phyloP scores from a whole-genome alignment of 2,888 invertebrate species.

The Tetragonula carbonaria region DNA sequence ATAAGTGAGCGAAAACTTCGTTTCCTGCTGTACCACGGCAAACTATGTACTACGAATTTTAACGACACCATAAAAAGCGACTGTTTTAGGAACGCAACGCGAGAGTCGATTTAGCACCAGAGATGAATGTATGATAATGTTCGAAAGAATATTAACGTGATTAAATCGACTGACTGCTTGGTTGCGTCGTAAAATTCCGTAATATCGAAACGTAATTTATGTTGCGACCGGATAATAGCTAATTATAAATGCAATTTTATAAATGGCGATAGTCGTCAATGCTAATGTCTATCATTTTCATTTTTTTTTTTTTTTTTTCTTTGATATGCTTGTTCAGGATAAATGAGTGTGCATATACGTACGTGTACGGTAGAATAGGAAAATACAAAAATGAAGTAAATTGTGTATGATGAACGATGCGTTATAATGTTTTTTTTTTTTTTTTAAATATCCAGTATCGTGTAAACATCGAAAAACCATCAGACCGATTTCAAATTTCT shows the following conservation, averaged over 20 bases:
- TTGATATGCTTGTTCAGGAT: background rate
- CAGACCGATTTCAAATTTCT: background rate
- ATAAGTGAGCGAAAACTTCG: conserved; percentile 4
- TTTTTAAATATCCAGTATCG: background rate
- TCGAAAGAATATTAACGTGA: background rate
- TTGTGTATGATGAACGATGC: background rate
- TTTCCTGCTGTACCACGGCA: background rate
- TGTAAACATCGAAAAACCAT: background rate
- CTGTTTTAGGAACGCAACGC: conserved; percentile 34
- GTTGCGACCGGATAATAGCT: background rate
- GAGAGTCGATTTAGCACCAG: conserved; percentile 12
- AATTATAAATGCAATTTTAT: conserved; percentile 19
- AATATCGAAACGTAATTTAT: background rate
- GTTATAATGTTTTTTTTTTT: background rate
- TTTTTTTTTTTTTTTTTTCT: background rate
- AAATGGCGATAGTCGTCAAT: conserved; percentile 19
- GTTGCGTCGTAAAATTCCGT: conserved; percentile 10
- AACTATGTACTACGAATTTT: conserved; percentile 22
- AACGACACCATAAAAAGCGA: conserved; percentile 25
- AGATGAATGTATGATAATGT: conserved; percentile 12
- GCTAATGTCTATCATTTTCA: background rate
- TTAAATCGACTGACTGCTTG: background rate
- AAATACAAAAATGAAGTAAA: background rate
- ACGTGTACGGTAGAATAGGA: background rate
- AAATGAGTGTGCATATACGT: background rate